Base-by-base conservation (phyloP, 2,797 vertebrate genomes). In the Cirrhinus mrigala region DNA sequence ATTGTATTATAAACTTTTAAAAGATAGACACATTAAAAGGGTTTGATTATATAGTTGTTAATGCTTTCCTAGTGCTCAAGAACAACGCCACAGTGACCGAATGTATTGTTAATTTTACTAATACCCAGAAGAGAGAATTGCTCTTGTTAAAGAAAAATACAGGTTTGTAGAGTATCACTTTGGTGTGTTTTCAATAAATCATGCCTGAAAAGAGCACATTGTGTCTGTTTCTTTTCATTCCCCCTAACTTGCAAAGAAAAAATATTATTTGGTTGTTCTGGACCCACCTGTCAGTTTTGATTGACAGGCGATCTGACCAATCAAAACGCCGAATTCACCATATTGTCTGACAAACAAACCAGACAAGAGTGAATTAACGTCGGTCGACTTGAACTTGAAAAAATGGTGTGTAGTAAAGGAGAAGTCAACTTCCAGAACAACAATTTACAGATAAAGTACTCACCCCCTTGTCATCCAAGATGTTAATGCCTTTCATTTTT, bases 181-280 rank as follows among this genome's bases (percentile, higher is more conserved):
- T 97, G 97, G 95, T 98, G 97, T 98, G 97, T 98, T 98, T 98
- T 97, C 96, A 98, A 98, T 98, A 98, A 98, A 98, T 93, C 95
- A 97, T 97, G 96, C 97, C 97, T 98, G 96, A 94, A 97, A 97
- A 95, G 92, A 95, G 93, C 10, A 1, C 85, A 68, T 29, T 7
- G 78, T 1, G 74, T 92, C 62, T 83, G 89, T 88, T 88, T 86
- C 89, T 71, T 90, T 90, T 89, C 58, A 20, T 70, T 66, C 46
- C 48, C 56, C 24, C 54, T 58, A 14, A 66, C 54, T 69, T 66
- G 48, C 8, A 44, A 44, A 9, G 44, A 44, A 44, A 44, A 44
- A 44, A 10, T 9, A 8, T 44, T 9, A 44, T 44, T 44, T 40
- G 40, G 6, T 7, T 1, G 7, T 40, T 40, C 40, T 44, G 8